A percentile compares a stretch with the other conserved stretches of the same genome.
These are phyloP conservation scores for Hafferia zeledoni DNA, from an alignment of 2,797 vertebrate genomes.

Conservation along the genomic window DNA sequence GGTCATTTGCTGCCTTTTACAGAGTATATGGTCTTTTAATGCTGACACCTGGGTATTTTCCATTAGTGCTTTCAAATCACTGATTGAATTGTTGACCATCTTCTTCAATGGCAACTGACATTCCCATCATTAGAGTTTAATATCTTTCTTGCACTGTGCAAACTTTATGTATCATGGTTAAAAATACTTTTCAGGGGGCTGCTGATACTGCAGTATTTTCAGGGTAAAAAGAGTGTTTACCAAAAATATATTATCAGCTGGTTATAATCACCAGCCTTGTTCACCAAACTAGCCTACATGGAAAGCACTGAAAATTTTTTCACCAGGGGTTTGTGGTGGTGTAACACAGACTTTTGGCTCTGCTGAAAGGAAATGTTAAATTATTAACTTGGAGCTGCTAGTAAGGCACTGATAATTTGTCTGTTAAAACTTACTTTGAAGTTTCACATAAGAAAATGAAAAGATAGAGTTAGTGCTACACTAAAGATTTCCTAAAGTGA, in stretches of 20 bases:
- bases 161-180: not conserved
- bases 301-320: not conserved
- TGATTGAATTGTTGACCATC: not conserved
- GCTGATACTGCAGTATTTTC: not conserved
- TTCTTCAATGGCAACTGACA: not conserved
- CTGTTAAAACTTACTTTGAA: not conserved
- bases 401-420: not conserved
- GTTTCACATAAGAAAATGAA: not conserved
- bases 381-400: not conserved
- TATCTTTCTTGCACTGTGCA: not conserved
- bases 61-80: not conserved
- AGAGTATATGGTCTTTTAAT: not conserved
- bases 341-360: not conserved
- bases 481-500: not conserved
- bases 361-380: not conserved
- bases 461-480: not conserved
- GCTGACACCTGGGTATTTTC: not conserved
- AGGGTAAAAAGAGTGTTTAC: not conserved
- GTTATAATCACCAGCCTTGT: not conserved
- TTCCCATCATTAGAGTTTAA: not conserved
- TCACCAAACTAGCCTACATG: not conserved
- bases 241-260: not conserved
- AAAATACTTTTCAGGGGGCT: not conserved
- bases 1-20: not conserved
- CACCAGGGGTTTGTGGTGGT: not conserved